Evolutionary conservation across 2,797 vertebrate genomes (phyloP), one percentile per base, ranked within the genome.

Genomic region (Rhadinocentrus ornatus): DNA sequence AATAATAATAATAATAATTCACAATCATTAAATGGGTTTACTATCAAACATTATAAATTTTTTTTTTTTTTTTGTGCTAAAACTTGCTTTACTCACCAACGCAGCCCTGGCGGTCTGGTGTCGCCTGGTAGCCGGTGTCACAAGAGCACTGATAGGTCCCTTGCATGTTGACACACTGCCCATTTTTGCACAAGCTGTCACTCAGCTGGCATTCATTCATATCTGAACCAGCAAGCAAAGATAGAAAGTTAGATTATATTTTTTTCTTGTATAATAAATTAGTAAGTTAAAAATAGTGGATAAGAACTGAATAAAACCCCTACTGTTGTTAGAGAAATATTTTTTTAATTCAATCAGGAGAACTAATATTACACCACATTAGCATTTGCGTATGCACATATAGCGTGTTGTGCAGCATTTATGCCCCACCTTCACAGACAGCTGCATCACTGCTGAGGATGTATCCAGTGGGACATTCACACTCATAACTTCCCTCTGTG

Each of bases 81-180:
- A 12, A 2, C 64, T 59, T 7, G 1, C 20, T 6, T 3, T 18
- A 81, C 96, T 96, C 85, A 98, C 97, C 97, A 0, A 96, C 89
- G n/a, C 97, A 98, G 87, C 95, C 96, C 80, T 95, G 96, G n/a
- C 91, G 85, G 90, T 97, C 96, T 0, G 92, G 95, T 0, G 96
- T 96, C 68, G 88, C 93, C 92, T 96, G 96, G 94, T 98, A 99
- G 2, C 97, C 96, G 0, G 94, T 93, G 62, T 96, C 92, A 15
- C 97, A 99, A 1, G 96, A 92, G 31, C 97, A 99, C 87, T 96
- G 97, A 88, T 96, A 99, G 67, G 95, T 95, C n/a, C 97, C 96
- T 0, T 96, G 90, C 94, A 97, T 87, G 46, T 98, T 98, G 77
- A 97, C 83, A 0, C 97, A 98, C 67, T 92, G 94, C 12, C 97